Percentiles rank a stretch among this genome's conserved stretches.
Conservation (phyloP, 2,888 invertebrate genomes). For the Agrotis clavis region DNA sequence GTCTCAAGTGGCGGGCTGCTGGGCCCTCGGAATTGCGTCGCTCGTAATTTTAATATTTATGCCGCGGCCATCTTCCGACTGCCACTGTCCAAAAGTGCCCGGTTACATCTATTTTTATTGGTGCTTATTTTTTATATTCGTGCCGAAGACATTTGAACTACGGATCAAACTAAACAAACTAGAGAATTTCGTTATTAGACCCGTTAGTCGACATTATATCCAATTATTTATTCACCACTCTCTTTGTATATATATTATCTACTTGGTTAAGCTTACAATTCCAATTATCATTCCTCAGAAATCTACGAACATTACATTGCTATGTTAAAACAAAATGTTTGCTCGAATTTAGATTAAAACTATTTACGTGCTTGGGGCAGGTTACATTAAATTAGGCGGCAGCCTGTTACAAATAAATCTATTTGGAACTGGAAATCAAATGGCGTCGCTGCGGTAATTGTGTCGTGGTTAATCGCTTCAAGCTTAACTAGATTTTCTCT, state of each 20-base stretch:
- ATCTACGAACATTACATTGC: slow-evolving; percentile 34
- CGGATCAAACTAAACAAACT: slow-evolving; percentile 37
- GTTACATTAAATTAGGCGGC: slow-evolving; percentile 58
- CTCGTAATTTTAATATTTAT: slow-evolving; percentile 69
- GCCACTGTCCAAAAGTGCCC: slow-evolving; percentile 58
- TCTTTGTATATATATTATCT: slow-evolving; percentile 25
- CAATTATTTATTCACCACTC: slow-evolving; percentile 30
- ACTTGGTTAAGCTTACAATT: slow-evolving; percentile 34
- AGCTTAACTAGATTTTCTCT: slow-evolving; percentile 58
- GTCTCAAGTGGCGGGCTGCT: slow-evolving; percentile 47
- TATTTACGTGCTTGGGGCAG: slow-evolving; percentile 56
- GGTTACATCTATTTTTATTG: slow-evolving; percentile 55
- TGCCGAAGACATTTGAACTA: slow-evolving; percentile 30
- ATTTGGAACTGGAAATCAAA: slow-evolving; percentile 61
- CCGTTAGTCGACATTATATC: slow-evolving; percentile 23
- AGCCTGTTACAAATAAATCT: slow-evolving; percentile 56
- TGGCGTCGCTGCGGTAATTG: slow-evolving; percentile 51
- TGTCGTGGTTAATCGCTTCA: slow-evolving; percentile 56
- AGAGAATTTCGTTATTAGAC: slow-evolving; percentile 24
- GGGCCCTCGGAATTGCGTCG: slow-evolving; percentile 34
- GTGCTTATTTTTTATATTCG: slow-evolving; percentile 50
- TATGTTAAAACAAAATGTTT: slow-evolving; percentile 49
- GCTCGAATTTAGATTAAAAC: slow-evolving; percentile 55
- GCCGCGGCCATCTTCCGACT: slow-evolving; percentile 57
- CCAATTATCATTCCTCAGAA: slow-evolving; percentile 52